Conservation (phyloP, 2,113 vertebrate genomes). For the Xyrauchen texanus region DNA sequence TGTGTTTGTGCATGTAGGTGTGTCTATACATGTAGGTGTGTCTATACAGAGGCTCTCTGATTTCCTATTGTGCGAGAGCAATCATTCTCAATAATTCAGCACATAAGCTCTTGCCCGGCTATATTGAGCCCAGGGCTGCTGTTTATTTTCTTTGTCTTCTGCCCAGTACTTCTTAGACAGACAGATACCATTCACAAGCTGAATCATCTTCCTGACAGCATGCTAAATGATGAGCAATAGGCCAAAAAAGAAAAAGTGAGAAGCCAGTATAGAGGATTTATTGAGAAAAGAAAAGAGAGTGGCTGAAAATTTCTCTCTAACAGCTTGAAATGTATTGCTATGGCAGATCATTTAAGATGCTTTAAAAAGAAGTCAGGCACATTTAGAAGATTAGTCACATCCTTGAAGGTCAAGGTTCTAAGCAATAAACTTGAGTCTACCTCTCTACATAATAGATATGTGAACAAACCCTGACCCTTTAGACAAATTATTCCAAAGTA, state of each 20-base stretch:
- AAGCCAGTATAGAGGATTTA: slow-evolving; percentile 13
- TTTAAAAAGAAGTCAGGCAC: neutral
- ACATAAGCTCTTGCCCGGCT: slow-evolving; percentile 4
- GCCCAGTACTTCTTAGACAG: slow-evolving; percentile 18
- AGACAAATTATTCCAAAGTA: slow-evolving; percentile 2
- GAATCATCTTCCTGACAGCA: slow-evolving; percentile 28
- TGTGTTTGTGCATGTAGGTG: neutral
- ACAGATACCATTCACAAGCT: slow-evolving; percentile 17
- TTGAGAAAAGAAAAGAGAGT: neutral
- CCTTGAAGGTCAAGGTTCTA: slow-evolving; percentile 20
- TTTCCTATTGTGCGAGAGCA: slow-evolving; percentile 23
- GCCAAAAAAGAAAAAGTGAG: slow-evolving; percentile 13
- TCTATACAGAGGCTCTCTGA: slow-evolving; percentile 13
- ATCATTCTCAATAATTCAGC: slow-evolving; percentile 27
- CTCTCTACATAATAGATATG: neutral
- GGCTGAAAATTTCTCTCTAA: neutral
- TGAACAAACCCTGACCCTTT: neutral
- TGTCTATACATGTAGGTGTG: neutral
- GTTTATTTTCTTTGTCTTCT: slow-evolving; percentile 31
- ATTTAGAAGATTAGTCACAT: slow-evolving; percentile 32
- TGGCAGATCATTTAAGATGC: neutral
- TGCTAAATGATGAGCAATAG: slow-evolving; percentile 20
- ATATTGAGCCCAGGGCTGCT: slow-evolving; percentile 14
- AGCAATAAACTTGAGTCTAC: slow-evolving; percentile 8
- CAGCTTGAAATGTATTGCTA: slow-evolving; percentile 11